Evolutionary conservation across 2,113 vertebrate genomes (phyloP), one percentile per base, ranked within the genome.

Genomic region (Callipepla californica): DNA sequence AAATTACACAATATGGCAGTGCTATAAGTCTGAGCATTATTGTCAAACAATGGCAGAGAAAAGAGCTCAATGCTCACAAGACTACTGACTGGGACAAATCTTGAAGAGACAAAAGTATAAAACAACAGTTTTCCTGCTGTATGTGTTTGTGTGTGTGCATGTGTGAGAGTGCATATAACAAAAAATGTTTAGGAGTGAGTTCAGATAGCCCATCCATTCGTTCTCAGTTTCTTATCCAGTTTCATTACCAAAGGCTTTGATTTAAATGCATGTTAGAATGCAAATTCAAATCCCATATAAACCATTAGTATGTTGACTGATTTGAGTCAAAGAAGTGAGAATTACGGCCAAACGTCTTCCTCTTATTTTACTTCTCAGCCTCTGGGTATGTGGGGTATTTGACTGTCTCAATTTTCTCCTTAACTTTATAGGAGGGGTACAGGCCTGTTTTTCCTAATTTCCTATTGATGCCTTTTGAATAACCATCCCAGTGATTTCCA

Each of bases 401-500:
- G 95, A 99, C 98, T 3, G 98, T 99, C 97, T 99, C 99, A 83
- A 99, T 98, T 97, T 99, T 99, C 96, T 99, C 99, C 95, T 98
- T 99, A 59, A 99, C 99, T 98, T 99, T 99, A 97, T 99, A 99
- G 78, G 99, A 99, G 1, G 99, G 99, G 92, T 99, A 99, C 30
- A 99, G 98, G 97, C 99, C 99, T 30, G 99, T 99, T 97, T 98
- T 99, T 94, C 99, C 99, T 95, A 99, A 97, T 97, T 99, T 99
- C 96, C 99, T 98, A 96, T 99, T 99, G 96, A 99, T 97, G 96
- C 99, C 99, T 98, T 99, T 99, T 72, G 99, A 99, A 97, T 99
- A 99, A 51, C 99, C 99, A 97, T 99, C 98, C 99, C 99, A 99
- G 74, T 99, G 99, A 98, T 99, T 99, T 94, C 99, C 99, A 73